Evolutionary conservation across 1,140 invertebrate genomes (phyloP).

Genomic region (Achroia grisella): DNA sequence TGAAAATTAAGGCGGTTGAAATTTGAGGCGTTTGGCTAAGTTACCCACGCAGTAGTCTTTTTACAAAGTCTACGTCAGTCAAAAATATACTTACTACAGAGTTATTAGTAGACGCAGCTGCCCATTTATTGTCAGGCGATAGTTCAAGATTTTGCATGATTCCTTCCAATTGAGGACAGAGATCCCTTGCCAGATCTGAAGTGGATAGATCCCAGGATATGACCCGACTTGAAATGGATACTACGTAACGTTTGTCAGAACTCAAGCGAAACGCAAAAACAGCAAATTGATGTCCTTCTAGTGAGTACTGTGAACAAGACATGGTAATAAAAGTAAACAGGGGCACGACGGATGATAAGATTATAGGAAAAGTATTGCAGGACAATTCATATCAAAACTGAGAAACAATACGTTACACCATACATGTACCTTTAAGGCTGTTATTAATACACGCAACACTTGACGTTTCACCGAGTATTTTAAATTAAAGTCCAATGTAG

Average conservation of each 20-base stretch:
- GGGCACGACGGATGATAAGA: no score
- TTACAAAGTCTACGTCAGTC: background rate
- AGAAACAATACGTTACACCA: no score
- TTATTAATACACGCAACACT: no score
- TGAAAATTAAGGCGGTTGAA: no score
- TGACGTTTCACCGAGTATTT: no score
- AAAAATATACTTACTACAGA: conserved; percentile 81
- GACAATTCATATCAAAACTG: no score
- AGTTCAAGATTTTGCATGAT: conserved; percentile 97
- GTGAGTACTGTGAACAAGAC: conserved; percentile 83
- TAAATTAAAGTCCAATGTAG: no score
- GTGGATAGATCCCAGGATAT: conserved; percentile 98
- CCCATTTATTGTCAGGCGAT: conserved; percentile 96
- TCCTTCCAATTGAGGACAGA: conserved; percentile 94
- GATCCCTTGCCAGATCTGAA: conserved; percentile 91
- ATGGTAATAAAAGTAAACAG: no score
- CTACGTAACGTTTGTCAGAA: conserved; percentile 93
- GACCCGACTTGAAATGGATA: conserved; percentile 97
- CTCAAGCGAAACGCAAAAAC: conserved; percentile 96
- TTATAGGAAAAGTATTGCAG: no score
- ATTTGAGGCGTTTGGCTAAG: no score
- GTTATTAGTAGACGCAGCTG: conserved; percentile 96
- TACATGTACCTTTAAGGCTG: no score
- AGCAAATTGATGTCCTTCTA: conserved; percentile 98
- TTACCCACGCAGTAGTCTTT: no score